A percentile compares a stretch with the other conserved stretches of the same genome.
Evolutionary conservation across 2,113 vertebrate species (phyloP).

Genomic region (Poicephalus meyeri): DNA sequence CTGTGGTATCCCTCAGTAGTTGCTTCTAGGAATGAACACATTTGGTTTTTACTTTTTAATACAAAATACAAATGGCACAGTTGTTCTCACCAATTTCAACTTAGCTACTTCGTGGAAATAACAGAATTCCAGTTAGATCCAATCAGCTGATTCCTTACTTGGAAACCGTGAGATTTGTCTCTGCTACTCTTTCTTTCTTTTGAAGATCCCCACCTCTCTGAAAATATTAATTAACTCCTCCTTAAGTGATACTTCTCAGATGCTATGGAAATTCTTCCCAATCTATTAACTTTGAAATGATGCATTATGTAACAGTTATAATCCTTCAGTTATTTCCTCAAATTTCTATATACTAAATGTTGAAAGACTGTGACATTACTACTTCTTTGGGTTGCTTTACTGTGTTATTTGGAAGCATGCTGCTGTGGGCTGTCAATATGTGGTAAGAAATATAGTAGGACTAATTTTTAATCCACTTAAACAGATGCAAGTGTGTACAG

Average conservation of each 20-base stretch:
- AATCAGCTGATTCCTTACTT: neutral
- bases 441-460: neutral
- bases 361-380: conserved; percentile 45
- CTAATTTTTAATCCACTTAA: conserved; percentile 7
- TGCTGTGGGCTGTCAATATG: conserved; percentile 40
- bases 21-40: neutral
- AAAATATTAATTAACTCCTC: neutral
- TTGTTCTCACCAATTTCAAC: neutral
- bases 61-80: neutral
- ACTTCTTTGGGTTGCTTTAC: conserved; percentile 24
- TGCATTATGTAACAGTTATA: neutral
- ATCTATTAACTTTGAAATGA: neutral
- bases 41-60: neutral
- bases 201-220: neutral
- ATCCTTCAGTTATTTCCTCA: neutral
- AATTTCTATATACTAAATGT: neutral
- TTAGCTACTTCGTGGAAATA: neutral
- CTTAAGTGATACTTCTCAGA: neutral
- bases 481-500: neutral
- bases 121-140: neutral
- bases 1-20: neutral
- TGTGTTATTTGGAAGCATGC: conserved; percentile 30
- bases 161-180: neutral
- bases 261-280: neutral
- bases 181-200: neutral